These are phyloP conservation scores for Saccostrea echinata DNA, from an alignment of 1,140 invertebrate genomes.

Conservation along the genomic window DNA sequence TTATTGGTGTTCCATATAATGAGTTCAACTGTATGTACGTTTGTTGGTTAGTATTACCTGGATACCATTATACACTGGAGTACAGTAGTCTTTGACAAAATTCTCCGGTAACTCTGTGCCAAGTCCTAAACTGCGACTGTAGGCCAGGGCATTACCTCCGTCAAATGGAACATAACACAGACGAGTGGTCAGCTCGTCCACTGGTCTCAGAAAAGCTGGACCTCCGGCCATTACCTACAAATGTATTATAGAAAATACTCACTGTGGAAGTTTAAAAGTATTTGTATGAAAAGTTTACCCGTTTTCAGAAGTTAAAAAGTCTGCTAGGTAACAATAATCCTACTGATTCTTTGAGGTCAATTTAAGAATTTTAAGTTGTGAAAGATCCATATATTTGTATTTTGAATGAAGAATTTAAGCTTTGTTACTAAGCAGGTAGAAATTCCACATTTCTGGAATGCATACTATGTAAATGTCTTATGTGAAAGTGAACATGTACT, in stretches of 20 bases:
- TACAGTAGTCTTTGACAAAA: conserved; percentile 74
- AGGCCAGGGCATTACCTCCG: conserved; percentile 68
- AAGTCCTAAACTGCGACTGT: conserved; percentile 68
- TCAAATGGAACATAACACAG: conserved; percentile 78
- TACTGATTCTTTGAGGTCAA: no score
- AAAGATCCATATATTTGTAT: no score
- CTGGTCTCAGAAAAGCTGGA: conserved; percentile 73
- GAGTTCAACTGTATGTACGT: not conserved
- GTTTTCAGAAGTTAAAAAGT: no score
- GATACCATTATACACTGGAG: conserved; percentile 73
- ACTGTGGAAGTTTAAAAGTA: not conserved
- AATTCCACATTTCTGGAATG: no score
- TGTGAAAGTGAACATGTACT: no score
- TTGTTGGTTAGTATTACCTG: conserved; percentile 61
- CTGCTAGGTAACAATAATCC: no score
- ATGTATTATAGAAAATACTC: not conserved
- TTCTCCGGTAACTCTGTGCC: conserved; percentile 61
- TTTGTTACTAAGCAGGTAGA: no score
- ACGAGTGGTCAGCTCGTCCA: conserved; percentile 73
- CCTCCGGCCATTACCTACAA: conserved; percentile 75
- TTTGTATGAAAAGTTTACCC: no score
- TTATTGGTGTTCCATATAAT: no score
- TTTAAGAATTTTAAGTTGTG: no score
- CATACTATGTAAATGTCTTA: no score
- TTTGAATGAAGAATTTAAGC: no score